Evolutionary conservation across 2,888 invertebrate species (phyloP), one percentile per base, ranked within the genome.

Genomic region (Therioaphis trifolii): DNA sequence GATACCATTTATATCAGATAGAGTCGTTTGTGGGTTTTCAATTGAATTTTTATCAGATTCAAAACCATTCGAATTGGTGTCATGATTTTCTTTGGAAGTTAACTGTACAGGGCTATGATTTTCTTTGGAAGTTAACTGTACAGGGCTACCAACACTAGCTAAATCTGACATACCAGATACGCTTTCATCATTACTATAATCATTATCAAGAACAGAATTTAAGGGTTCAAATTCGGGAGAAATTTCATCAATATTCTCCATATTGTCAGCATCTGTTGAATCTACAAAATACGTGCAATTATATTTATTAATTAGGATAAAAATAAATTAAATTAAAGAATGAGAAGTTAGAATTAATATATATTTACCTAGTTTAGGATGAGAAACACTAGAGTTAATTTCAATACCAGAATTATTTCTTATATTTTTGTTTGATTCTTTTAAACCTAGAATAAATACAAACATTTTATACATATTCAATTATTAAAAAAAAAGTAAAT

Each of bases 181-280:
- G 35, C 78, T 77, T 52, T 77, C 77, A 52, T 77, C 77, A 49
- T 77, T 66, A 52, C 77, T 78, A 52, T 78, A 52, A 9, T 78
- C 78, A 24, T 77, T 77, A 29, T 68, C 49, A 24, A 68, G 18
- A n/a, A 63, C 68, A 52, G 78, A 78, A 52, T 5, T 35, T 78
- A 78, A 4, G 12, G 78, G 78, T 78, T 78, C 78, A 68, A 78
- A 78, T 52, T 78, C 78, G 18, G 78, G 78, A 68, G 78, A 78
- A 7, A 21, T 52, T 52, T 66, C 78, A 9, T 78, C 78, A 52
- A 35, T 21, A 7, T 68, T 78, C 1, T 43, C 43, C 4, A 55
- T n/a, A 21, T 40, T 68, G 4, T 82, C 52, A 40, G 63, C 24
- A 7, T 49, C 52, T 21, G 15, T 14, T 4, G n/a, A 61, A 63